phyloP scores from a whole-genome alignment of 2,888 invertebrate genomes.

The Tenthredo notha region DNA sequence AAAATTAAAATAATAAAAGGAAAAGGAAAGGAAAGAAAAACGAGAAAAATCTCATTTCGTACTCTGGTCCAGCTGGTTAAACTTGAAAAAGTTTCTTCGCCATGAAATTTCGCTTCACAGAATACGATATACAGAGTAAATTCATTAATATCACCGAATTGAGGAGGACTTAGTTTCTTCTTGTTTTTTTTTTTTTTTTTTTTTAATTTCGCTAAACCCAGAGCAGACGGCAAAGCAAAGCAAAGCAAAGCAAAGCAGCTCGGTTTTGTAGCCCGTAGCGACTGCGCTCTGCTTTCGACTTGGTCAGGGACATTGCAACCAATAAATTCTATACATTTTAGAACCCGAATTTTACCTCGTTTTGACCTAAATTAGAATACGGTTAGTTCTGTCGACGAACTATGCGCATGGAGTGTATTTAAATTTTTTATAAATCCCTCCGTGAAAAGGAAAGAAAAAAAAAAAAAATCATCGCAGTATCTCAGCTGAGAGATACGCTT shows the following conservation, averaged over 20 bases:
- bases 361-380: not conserved
- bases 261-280: conserved; percentile 4
- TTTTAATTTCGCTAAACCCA: conserved; percentile 19
- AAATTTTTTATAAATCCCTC: not conserved
- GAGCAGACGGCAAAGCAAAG: not conserved
- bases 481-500: not conserved
- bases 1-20: not conserved
- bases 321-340: conserved; percentile 9
- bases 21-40: not conserved
- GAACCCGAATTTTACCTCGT: not conserved
- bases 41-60: not conserved
- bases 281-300: conserved; percentile 44
- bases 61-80: not conserved
- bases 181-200: not conserved
- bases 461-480: not conserved
- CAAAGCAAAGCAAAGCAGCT: conserved; percentile 3
- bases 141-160: not conserved
- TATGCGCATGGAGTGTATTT: not conserved
- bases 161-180: not conserved
- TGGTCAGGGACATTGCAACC: conserved; percentile 37
- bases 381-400: not conserved
- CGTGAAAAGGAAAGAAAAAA: not conserved
- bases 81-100: not conserved
- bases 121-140: not conserved
- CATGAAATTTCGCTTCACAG: not conserved